Percentiles rank a stretch among this genome's conserved stretches.
phyloP scores from a whole-genome alignment of 2,113 vertebrate species.

The Cricetomys ansorgei region DNA sequence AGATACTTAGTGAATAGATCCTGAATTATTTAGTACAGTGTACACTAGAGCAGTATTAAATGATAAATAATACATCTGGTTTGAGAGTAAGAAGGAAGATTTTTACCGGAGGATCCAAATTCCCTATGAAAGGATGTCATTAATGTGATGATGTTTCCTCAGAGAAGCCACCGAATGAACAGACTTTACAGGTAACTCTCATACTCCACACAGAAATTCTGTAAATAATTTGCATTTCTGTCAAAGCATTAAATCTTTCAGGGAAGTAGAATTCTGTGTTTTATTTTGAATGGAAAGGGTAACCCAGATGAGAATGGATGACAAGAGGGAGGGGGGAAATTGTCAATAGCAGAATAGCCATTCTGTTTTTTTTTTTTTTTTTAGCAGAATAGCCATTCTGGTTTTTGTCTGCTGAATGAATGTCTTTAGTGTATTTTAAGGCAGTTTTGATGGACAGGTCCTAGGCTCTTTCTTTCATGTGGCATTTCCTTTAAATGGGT shows the following conservation, averaged over 20 bases:
- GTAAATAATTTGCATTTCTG: conserved; percentile 36
- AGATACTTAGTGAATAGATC: not conserved
- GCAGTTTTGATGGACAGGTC: not conserved
- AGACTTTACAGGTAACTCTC: not conserved
- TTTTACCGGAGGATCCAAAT: conserved; percentile 5
- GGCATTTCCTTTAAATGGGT: not conserved
- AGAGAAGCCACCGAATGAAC: not conserved
- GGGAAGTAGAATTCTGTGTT: conserved; percentile 15
- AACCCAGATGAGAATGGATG: not conserved
- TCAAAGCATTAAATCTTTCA: not conserved
- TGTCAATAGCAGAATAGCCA: not conserved
- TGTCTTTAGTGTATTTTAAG: not conserved
- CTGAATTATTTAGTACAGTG: conserved; percentile 54
- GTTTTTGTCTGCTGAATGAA: not conserved
- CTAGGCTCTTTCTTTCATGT: not conserved
- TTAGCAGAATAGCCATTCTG: not conserved
- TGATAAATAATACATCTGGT: conserved; percentile 46
- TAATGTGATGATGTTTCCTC: conserved; percentile 29
- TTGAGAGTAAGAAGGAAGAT: not conserved
- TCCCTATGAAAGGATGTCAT: not conserved
- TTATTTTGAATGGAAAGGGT: not conserved
- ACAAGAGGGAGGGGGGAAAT: not conserved
- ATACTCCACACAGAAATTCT: not conserved
- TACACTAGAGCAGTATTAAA: not conserved
- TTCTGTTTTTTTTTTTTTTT: no score